Evolutionary conservation across 2,113 vertebrate species (phyloP).

Genomic region (Etheostoma spectabile): DNA sequence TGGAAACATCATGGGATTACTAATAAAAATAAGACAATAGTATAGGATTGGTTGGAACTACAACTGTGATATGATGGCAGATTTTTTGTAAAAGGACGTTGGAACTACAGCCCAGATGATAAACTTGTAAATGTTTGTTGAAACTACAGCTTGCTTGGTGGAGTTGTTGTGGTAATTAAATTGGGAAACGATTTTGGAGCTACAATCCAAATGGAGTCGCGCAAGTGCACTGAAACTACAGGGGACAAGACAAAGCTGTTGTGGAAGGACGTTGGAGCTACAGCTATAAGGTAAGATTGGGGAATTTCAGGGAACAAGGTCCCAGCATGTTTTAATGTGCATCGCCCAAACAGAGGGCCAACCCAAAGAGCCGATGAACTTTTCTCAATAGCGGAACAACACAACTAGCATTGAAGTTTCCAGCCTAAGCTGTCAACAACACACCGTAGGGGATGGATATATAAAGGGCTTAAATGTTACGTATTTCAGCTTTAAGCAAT

Average conservation of each 20-base stretch:
- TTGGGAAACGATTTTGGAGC: no score
- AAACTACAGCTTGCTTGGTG: background rate
- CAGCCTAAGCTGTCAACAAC: background rate
- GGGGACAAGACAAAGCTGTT: no score
- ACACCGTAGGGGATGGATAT: background rate
- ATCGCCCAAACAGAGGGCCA: background rate
- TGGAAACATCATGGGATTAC: no score
- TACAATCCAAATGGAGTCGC: no score
- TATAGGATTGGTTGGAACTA: background rate
- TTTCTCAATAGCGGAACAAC: background rate
- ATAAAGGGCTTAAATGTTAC: slow-evolving; percentile 24
- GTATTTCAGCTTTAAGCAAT: slow-evolving; percentile 61
- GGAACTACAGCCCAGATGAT: background rate
- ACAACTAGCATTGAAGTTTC: background rate
- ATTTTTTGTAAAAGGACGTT: no score
- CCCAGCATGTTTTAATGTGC: background rate
- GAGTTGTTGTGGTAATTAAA: no score
- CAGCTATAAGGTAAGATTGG: no score
- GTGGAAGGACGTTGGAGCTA: no score
- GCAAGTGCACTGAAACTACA: background rate
- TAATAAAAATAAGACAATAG: no score
- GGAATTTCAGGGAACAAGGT: background rate
- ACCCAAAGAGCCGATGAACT: background rate
- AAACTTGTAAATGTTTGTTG: no score
- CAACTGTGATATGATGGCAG: no score